Conservation (phyloP, 2,888 invertebrate species). For the Hetaerina titia region DNA sequence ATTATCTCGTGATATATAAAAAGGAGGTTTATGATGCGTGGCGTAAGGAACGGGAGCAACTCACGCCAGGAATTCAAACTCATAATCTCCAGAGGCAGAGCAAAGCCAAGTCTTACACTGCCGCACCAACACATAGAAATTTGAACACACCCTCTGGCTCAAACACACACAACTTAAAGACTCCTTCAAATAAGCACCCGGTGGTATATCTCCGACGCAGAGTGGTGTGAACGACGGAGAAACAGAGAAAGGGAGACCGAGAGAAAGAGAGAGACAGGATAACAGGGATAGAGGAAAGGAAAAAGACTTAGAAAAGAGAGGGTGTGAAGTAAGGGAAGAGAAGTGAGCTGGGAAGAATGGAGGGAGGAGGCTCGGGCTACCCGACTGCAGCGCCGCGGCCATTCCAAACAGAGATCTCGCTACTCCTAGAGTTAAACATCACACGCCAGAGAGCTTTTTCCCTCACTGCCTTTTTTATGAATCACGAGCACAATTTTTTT, state of each 20-base stretch:
- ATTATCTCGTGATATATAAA: neutral
- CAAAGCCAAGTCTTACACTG: neutral
- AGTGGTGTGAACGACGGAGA: neutral
- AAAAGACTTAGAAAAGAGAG: neutral
- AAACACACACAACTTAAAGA: neutral
- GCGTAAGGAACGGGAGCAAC: neutral
- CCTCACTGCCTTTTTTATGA: conserved; percentile 1
- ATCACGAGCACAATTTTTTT: conserved; percentile 47
- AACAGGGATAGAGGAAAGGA: neutral
- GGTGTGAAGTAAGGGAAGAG: neutral
- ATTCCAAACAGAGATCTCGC: neutral
- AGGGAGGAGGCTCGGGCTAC: neutral
- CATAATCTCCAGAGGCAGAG: neutral
- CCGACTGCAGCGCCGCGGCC: neutral
- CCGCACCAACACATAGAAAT: neutral
- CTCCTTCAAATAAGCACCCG: neutral
- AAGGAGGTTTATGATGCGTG: neutral
- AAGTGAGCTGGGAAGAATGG: neutral
- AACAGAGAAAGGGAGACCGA: neutral
- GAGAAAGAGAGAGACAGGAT: neutral
- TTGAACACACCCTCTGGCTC: neutral
- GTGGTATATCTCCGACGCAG: neutral
- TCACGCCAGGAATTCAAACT: neutral
- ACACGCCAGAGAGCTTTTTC: conserved; percentile 23
- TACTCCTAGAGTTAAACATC: conserved; percentile 43